Percentiles rank a stretch among this genome's conserved stretches.
Conservation (phyloP, 2,888 invertebrate species). For the Drosophila macrothrix region DNA sequence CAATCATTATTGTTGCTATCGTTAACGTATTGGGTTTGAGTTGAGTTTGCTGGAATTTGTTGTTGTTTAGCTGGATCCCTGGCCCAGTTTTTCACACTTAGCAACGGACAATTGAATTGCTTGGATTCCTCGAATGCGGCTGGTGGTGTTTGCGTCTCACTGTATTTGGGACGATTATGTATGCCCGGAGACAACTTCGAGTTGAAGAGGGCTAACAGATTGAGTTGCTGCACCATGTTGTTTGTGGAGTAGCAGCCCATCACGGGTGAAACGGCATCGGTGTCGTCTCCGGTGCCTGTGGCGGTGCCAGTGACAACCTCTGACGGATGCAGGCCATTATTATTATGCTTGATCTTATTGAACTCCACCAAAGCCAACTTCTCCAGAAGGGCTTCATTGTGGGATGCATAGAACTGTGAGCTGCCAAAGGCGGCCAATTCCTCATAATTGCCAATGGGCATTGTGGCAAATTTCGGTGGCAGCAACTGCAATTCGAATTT, state of each 20-base stretch:
- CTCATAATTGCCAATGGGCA: conserved; percentile 69
- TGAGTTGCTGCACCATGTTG: conserved; percentile 86
- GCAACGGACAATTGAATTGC: conserved; percentile 59
- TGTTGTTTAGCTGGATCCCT: conserved; percentile 73
- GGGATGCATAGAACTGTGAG: conserved; percentile 72
- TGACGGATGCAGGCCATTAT: conserved; percentile 65
- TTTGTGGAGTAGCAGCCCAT: conserved; percentile 85
- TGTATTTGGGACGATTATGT: conserved; percentile 25
- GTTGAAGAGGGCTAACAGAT: conserved; percentile 87
- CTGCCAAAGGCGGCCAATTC: conserved; percentile 75
- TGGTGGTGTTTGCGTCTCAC: conserved; percentile 18
- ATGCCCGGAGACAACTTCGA: conserved; percentile 68
- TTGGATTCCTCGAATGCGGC: conserved; percentile 39
- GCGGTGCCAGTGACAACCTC: neutral
- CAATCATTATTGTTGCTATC: conserved; percentile 75
- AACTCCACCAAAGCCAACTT: conserved; percentile 80
- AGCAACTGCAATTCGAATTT: conserved; percentile 75
- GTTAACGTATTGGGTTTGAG: conserved; percentile 47
- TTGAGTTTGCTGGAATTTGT: conserved; percentile 15
- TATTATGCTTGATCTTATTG: conserved; percentile 65
- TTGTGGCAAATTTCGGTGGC: conserved; percentile 70
- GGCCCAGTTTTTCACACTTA: conserved; percentile 83
- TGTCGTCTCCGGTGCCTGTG: conserved; percentile 1
- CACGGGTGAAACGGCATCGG: conserved; percentile 83
- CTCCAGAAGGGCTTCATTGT: conserved; percentile 78